Conservation (phyloP, 2,113 vertebrate genomes). For the Naja naja region DNA sequence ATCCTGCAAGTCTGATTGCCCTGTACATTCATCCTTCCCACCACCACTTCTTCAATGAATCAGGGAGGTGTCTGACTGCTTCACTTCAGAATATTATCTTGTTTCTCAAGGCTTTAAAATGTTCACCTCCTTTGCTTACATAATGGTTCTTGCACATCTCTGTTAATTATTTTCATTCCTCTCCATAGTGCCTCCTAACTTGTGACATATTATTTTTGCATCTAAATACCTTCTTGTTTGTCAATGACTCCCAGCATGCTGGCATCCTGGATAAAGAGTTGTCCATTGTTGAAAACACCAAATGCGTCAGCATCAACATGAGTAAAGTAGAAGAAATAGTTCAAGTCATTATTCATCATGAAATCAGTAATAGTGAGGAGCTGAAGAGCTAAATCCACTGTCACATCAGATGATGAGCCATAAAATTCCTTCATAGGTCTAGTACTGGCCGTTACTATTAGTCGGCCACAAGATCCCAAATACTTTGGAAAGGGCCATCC, state of each 20-base stretch:
- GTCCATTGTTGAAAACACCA: slow-evolving; percentile 77
- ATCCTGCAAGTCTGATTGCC: background rate
- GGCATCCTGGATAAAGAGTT: slow-evolving; percentile 81
- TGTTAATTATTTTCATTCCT: background rate
- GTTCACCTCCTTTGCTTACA: background rate
- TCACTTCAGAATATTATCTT: background rate
- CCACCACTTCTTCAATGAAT: background rate
- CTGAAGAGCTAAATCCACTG: slow-evolving; percentile 75
- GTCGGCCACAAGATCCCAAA: slow-evolving; percentile 79
- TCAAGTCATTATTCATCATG: slow-evolving; percentile 78
- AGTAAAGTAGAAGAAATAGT: slow-evolving; percentile 82
- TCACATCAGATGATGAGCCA: slow-evolving; percentile 56
- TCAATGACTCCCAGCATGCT: slow-evolving; percentile 81
- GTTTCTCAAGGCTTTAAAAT: background rate
- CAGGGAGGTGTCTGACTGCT: background rate
- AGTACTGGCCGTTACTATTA: slow-evolving; percentile 73
- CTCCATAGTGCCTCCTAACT: background rate
- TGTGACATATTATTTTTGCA: slow-evolving; percentile 49
- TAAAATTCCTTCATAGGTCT: slow-evolving; percentile 70
- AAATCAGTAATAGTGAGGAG: slow-evolving; percentile 74
- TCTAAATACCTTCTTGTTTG: slow-evolving; percentile 77
- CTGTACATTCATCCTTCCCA: too few relatives aligned
- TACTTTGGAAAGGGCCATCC: slow-evolving; percentile 84
- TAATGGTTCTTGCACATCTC: background rate
- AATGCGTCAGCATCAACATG: slow-evolving; percentile 73